Conservation (phyloP, 2,888 invertebrate genomes). For the Thereva nobilitata region DNA sequence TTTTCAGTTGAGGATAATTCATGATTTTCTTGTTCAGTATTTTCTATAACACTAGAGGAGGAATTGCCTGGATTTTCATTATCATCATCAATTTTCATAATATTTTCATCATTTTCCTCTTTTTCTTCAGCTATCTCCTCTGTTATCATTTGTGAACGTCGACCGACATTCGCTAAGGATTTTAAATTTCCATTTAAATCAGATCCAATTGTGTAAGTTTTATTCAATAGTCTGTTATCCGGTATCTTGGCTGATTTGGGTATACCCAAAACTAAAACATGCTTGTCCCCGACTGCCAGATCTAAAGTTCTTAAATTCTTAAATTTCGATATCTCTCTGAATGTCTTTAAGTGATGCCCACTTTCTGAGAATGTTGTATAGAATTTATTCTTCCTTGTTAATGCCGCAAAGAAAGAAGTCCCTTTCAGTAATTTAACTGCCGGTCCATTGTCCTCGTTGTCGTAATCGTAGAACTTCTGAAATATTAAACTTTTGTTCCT, state of each 20-base stretch:
- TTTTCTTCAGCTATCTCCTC: conserved; percentile 5
- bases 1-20: no score
- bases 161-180: not conserved
- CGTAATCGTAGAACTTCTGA: conserved; percentile 56
- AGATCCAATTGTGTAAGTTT: conserved; percentile 14
- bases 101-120: conserved; percentile 2
- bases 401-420: conserved; percentile 53
- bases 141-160: not conserved
- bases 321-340: conserved; percentile 57
- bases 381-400: conserved; percentile 56
- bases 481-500: conserved; percentile 55
- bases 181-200: conserved; percentile 24
- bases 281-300: conserved; percentile 54
- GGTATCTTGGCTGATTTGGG: conserved; percentile 48
- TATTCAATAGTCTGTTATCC: conserved; percentile 4
- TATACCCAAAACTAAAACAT: conserved; percentile 55
- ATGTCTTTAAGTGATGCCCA: conserved; percentile 57
- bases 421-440: conserved; percentile 55
- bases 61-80: no score
- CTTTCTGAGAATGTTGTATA: conserved; percentile 58
- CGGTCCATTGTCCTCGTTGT: conserved; percentile 56
- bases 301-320: conserved; percentile 54
- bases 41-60: no score
- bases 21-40: no score
- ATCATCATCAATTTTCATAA: not conserved